Base-by-base conservation (phyloP, 2,797 vertebrate genomes). In the Gallirallus australis region DNA sequence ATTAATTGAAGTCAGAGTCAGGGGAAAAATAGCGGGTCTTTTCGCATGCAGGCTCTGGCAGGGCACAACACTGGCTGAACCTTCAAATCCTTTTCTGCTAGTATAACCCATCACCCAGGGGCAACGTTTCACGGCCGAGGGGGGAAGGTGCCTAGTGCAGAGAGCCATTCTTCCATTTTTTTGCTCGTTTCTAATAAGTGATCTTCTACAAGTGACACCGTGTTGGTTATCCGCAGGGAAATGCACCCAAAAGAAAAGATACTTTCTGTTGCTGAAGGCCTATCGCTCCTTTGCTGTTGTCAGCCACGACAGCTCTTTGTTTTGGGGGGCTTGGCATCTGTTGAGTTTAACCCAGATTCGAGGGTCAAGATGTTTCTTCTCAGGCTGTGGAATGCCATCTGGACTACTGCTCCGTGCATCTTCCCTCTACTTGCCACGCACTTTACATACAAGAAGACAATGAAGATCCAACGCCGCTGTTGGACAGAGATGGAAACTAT, bases 1-100 rank as follows among this genome's bases (percentile, higher is more conserved):
- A 96, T 98, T 97, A 98, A 98, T 97, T 98, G 97, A 97, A 97
- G 95, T 96, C 96, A 96, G 91, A 94, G 80, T 69, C 81, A 45
- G 52, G 76, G 83, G 66, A 95, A 87, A 95, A 96, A 97, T 91
- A 95, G 79, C 95, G 53, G 80, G 92, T 81, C 95, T 96, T 89
- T 92, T 57, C 90, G 92, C 70, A 93, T 2, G 31, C 91, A 53
- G 90, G 84, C 84, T 93, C 90, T 95, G 87, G 80, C 78, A 92
- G 82, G 83, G 91, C 83, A 91, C 82, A 88, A 39, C 50, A 12
- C 56, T 65, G 71, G 69, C 72, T 63, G 86, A 94, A 77, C 4
- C 6, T 78, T 94, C 82, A 72, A 86, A 90, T 71, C 73, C 65
- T 37, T 65, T 88, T 86, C 93, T 85, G 84, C 28, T 20, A 84